Evolutionary conservation across 1,140 invertebrate species (phyloP), one percentile per base, ranked within the genome.

Genomic region (Calliopsis andreniformis): DNA sequence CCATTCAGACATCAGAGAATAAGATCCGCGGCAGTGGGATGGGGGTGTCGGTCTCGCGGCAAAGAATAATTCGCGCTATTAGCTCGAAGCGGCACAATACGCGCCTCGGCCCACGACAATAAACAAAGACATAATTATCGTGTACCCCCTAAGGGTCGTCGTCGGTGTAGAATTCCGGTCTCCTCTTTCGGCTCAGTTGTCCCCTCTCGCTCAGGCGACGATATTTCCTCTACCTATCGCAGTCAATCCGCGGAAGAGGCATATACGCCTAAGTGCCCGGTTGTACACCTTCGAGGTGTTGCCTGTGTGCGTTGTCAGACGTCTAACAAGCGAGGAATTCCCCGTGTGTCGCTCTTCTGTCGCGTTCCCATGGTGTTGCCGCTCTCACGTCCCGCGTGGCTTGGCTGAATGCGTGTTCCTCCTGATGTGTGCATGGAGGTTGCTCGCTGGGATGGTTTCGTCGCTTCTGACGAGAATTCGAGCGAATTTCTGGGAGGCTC

Each of bases 11-110:
- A 82, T 83, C 76, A 45, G 35, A 76, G 67, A 83, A 83, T 67
- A 63, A 63, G 61, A 64, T 59, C n/a, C n/a, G 47, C 23, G 23
- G 5, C n/a, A 30, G 61, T 32, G 67, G 67, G 28, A 51, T n/a
- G 55, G 62, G 59, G 82, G 78, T 77, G 80, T 79, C 84, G 87
- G 79, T 78, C 78, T 83, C 83, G 85, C 84, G 81, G 80, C 68
- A 76, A 82, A 87, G 88, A 91, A 88, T 90, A 91, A 91, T 91
- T 90, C 87, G 79, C 81, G 84, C 84, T 87, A 88, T 88, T 90
- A 90, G 85, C 86, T 79, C 39, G 76, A 72, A 63, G 69, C 75
- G 76, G 77, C 55, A 88, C 87, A 89, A 89, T 89, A 76, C 73
- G 20, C 55, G 69, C 59, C 67, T 82, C 58, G 80, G 64, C 71